Evolutionary conservation across 2,797 vertebrate genomes (phyloP), one percentile per base, ranked within the genome.

Genomic region (Adrianichthys oophorus): DNA sequence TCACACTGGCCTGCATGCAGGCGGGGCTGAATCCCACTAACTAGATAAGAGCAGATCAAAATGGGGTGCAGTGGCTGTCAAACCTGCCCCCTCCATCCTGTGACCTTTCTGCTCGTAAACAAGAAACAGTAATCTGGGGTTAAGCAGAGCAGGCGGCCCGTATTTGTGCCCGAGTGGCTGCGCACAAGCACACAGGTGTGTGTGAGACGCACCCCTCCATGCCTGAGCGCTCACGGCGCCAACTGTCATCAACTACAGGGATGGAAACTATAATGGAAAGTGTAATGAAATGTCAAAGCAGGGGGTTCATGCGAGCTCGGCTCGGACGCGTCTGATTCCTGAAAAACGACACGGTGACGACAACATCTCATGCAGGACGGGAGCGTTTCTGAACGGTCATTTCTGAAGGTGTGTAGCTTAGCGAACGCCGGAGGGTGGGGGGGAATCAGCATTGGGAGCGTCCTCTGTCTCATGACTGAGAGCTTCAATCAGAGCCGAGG

Each of bases 241-340:
- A 62, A 80, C 86, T 88, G 85, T 85, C 89, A 90, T 90, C 88
- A 90, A 83, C 76, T 79, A 81, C 81, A 79, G 79, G 88, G 85
- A 91, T 90, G 89, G 86, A 76, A 88, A 91, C 88, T 86, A 88
- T 90, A 89, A 91, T 91, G 88, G 90, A 87, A 91, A 91, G 90
- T 89, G 88, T 91, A 90, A 91, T 91, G 88, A 89, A 89, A 91
- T 89, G 89, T 91, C 89, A 90, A 87, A 90, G 79, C 78, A 78
- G 72, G 76, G 82, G 80, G 78, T 80, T 84, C 69, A 82, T 73
- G 59, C 40, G 59, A 74, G 71, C 72, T 52, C 54, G 53, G 67
- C 65, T 75, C 48, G 7, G 53, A 75, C 13, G 74, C 1, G 74
- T 79, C 80, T 67, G 70, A 63, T 71, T 65, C 72, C 74, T 52